phyloP scores from a whole-genome alignment of 2,113 vertebrate species.

The Caloenas nicobarica region DNA sequence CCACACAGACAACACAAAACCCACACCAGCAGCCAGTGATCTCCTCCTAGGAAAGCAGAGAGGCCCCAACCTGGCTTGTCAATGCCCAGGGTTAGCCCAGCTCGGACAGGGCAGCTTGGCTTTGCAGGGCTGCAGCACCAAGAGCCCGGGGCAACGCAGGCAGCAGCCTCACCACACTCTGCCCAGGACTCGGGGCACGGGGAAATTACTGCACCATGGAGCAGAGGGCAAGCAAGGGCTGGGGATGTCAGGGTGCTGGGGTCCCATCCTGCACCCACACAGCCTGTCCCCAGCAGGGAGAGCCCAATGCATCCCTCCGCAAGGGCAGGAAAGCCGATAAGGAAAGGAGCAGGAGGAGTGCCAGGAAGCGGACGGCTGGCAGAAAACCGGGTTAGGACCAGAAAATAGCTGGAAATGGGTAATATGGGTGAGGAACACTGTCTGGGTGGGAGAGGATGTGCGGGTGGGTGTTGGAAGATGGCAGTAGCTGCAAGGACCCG shows the following conservation, averaged over 20 bases:
- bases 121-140: rapidly evolving
- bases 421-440: neutral
- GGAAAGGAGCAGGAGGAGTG: neutral
- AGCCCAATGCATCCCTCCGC: rapidly evolving
- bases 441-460: neutral
- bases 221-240: rapidly evolving
- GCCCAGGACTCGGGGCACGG: rapidly evolving
- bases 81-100: rapidly evolving
- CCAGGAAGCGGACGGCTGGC: neutral
- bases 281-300: neutral
- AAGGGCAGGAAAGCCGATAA: neutral
- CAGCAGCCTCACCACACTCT: neutral
- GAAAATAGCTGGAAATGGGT: neutral
- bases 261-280: neutral
- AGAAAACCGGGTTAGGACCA: neutral
- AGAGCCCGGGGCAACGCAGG: rapidly evolving
- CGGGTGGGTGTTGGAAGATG: neutral
- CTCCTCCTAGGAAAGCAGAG: neutral
- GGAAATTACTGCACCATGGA: neutral
- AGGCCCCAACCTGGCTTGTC: rapidly evolving
- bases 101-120: neutral
- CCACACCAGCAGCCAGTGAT: rapidly evolving
- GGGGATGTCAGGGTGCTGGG: rapidly evolving
- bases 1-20: neutral
- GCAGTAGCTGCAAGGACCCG: neutral